phyloP scores from a whole-genome alignment of 2,888 invertebrate genomes.

The Phaonia tiefii region DNA sequence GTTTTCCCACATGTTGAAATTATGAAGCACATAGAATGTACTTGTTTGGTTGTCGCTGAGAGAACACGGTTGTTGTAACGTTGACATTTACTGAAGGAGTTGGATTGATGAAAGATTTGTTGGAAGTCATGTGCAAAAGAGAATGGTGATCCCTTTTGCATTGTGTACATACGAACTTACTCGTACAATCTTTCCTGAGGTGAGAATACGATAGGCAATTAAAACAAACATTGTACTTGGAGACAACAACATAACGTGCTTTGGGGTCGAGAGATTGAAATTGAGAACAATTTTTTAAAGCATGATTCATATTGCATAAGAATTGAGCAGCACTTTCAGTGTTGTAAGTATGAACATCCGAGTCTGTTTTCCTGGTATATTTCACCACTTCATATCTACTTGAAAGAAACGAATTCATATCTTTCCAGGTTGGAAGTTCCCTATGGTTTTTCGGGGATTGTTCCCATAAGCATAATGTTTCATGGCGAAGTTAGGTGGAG shows the following conservation, averaged over 20 bases:
- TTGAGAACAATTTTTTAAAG: neutral
- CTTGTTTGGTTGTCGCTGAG: too few species aligned
- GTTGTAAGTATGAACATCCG: neutral
- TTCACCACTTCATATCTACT: too few species aligned
- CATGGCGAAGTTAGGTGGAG: slow-evolving; percentile 16
- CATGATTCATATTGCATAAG: neutral
- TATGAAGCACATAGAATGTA: too few species aligned
- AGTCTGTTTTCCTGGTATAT: too few species aligned
- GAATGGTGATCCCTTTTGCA: neutral
- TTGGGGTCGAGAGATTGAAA: neutral
- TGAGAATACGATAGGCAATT: neutral
- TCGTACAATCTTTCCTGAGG: neutral
- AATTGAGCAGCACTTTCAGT: neutral
- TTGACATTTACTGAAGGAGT: too few species aligned
- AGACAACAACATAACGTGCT: neutral
- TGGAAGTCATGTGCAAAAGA: neutral
- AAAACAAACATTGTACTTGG: neutral
- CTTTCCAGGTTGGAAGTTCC: neutral
- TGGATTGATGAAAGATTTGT: too few species aligned
- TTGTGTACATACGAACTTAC: neutral
- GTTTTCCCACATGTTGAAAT: too few species aligned
- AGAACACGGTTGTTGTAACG: too few species aligned
- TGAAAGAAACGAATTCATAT: too few species aligned
- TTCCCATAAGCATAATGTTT: slow-evolving; percentile 22
- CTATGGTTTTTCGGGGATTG: slow-evolving; percentile 38